Conservation (phyloP, 2,888 invertebrate species). For the Pristionchus mayeri region DNA sequence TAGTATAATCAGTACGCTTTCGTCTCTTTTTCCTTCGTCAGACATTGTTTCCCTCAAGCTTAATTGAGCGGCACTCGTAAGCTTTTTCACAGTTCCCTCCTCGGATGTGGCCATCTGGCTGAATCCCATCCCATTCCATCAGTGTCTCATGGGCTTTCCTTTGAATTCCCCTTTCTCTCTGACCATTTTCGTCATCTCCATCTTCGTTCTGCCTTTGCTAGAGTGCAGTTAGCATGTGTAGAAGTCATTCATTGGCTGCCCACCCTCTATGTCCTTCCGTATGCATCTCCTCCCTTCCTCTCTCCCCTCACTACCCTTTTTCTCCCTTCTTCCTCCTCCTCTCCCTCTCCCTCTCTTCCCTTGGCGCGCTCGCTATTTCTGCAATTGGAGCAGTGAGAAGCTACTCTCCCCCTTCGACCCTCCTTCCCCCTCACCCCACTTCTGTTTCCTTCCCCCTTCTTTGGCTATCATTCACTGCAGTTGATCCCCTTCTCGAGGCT, state of each 20-base stretch:
- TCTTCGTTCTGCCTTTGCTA: neutral
- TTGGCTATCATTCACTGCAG: conserved; percentile 15
- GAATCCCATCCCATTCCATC: neutral
- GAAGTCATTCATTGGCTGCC: conserved; percentile 14
- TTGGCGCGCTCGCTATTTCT: conserved; percentile 40
- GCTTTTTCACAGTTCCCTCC: neutral
- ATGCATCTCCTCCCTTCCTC: neutral
- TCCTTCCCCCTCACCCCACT: neutral
- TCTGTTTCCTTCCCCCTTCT: neutral
- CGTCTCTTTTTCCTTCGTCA: neutral
- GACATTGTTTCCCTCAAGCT: neutral
- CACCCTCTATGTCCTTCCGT: conserved; percentile 6
- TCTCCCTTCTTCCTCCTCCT: neutral
- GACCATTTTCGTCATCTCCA: neutral
- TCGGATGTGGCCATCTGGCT: neutral
- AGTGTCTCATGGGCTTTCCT: conserved; percentile 16
- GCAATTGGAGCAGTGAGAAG: conserved; percentile 36
- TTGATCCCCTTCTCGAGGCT: neutral
- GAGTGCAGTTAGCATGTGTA: neutral
- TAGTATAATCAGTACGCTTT: conserved; percentile 32
- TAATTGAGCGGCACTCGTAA: neutral
- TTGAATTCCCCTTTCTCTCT: neutral
- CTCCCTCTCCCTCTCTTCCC: neutral
- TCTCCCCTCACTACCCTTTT: neutral
- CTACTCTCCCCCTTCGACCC: neutral